These are phyloP conservation scores for Drepanosiphum platanoidis DNA, from an alignment of 2,888 invertebrate species.

Conservation along the genomic window DNA sequence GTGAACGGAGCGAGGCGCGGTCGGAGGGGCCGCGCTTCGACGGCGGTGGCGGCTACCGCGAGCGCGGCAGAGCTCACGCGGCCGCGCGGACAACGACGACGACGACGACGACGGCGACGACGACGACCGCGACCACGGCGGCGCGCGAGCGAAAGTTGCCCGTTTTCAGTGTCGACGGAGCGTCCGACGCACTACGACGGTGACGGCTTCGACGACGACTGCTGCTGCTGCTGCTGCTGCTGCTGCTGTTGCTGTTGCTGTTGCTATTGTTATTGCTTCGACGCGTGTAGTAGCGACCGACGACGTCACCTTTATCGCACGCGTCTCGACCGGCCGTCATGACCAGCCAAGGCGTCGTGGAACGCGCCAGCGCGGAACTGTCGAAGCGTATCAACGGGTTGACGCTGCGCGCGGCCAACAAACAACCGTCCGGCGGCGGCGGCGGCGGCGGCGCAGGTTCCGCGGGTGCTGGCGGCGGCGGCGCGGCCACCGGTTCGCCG, in stretches of 20 bases:
- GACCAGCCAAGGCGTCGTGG: slow-evolving; percentile 89
- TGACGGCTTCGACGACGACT: background rate
- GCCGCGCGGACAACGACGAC: slow-evolving; percentile 40
- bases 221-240: no score
- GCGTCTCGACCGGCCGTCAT: slow-evolving; percentile 72
- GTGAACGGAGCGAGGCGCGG: slow-evolving; percentile 14
- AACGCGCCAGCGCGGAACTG: slow-evolving; percentile 89
- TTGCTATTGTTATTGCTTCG: no score
- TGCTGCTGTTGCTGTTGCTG: no score
- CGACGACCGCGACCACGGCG: slow-evolving; percentile 26
- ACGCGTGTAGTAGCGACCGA: background rate
- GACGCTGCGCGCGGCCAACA: slow-evolving; percentile 74
- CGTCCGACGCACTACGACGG: slow-evolving; percentile 54
- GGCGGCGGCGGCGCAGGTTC: slow-evolving; percentile 68
- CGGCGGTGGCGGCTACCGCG: slow-evolving; percentile 18
- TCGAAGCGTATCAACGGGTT: slow-evolving; percentile 89
- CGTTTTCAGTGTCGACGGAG: slow-evolving; percentile 60
- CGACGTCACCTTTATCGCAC: background rate
- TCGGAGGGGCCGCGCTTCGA: background rate
- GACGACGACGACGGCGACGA: background rate
- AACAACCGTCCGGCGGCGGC: slow-evolving; percentile 67
- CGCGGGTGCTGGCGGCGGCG: slow-evolving; percentile 66
- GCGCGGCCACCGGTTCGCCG: slow-evolving; percentile 69
- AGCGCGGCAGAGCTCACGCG: slow-evolving; percentile 35
- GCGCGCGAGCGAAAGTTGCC: slow-evolving; percentile 56